Conservation (phyloP, 2,888 invertebrate species). For the Arctia plantaginis region DNA sequence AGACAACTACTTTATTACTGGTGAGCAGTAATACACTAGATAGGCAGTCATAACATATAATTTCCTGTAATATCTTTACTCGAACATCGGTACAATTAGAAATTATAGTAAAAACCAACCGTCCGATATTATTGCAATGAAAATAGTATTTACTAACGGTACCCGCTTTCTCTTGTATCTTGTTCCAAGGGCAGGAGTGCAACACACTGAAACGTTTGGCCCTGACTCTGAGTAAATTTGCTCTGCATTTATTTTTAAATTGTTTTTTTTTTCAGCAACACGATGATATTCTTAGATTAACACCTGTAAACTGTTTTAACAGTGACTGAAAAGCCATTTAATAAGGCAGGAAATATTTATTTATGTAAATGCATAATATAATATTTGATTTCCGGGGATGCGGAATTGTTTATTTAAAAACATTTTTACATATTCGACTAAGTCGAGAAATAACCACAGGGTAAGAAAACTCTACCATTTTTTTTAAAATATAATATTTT, state of each 20-base stretch:
- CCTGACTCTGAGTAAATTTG: conserved; percentile 48
- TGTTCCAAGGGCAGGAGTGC: conserved; percentile 51
- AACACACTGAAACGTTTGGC: conserved; percentile 63
- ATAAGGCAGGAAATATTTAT: background rate
- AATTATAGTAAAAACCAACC: background rate
- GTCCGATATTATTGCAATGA: background rate
- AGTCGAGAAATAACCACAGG: too few relatives aligned
- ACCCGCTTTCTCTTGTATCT: conserved; percentile 29
- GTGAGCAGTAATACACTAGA: background rate
- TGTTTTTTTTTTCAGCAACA: conserved; percentile 23
- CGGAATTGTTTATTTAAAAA: background rate
- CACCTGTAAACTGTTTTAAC: conserved; percentile 7
- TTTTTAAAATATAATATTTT: too few relatives aligned
- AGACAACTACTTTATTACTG: background rate
- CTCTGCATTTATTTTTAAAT: conserved; percentile 25
- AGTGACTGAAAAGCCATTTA: background rate
- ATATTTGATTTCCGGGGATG: background rate
- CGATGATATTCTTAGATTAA: conserved; percentile 19
- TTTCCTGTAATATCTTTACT: background rate
- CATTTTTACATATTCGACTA: too few relatives aligned
- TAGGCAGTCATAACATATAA: background rate
- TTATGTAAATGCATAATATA: background rate
- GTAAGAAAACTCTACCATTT: too few relatives aligned
- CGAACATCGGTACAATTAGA: background rate
- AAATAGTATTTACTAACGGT: background rate